These are phyloP conservation scores for Chrysoperla carnea DNA, from an alignment of 1,140 invertebrate species.

Conservation along the genomic window DNA sequence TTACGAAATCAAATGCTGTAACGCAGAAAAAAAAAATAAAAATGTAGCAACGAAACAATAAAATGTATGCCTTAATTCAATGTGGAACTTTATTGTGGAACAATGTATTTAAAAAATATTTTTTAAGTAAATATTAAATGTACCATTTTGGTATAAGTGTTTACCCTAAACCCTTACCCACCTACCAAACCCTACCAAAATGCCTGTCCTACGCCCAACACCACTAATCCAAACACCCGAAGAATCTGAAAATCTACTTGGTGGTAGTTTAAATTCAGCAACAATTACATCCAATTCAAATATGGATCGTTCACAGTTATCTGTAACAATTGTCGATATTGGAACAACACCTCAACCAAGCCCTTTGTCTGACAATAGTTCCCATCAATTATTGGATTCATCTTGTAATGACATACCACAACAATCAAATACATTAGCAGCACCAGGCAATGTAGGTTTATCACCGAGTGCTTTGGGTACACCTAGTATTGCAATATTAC, in stretches of 20 bases:
- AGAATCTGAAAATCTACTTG: not conserved
- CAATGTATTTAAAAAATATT: too few species aligned
- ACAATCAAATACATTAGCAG: conserved; percentile 1
- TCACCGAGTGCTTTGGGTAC: not conserved
- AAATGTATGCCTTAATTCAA: too few species aligned
- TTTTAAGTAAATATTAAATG: too few species aligned
- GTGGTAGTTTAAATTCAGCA: not conserved
- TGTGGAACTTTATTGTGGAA: too few species aligned
- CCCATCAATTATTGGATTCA: conserved; percentile 14
- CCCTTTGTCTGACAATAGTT: conserved; percentile 16
- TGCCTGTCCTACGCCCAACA: too few species aligned
- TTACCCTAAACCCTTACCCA: too few species aligned
- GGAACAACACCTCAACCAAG: conserved; percentile 15
- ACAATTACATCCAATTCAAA: not conserved
- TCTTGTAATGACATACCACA: not conserved
- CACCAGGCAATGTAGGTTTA: conserved; percentile 15
- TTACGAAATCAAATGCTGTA: too few species aligned
- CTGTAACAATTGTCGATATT: conserved; percentile 19
- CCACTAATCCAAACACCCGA: not conserved
- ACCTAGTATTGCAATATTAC: conserved; percentile 7
- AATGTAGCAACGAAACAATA: too few species aligned
- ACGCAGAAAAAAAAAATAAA: too few species aligned
- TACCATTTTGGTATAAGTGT: too few species aligned
- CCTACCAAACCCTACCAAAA: too few species aligned
- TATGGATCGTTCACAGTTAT: conserved; percentile 16